A percentile compares a stretch with the other conserved stretches of the same genome.
Conservation (phyloP, 2,113 vertebrate genomes). For the Merops nubicus region DNA sequence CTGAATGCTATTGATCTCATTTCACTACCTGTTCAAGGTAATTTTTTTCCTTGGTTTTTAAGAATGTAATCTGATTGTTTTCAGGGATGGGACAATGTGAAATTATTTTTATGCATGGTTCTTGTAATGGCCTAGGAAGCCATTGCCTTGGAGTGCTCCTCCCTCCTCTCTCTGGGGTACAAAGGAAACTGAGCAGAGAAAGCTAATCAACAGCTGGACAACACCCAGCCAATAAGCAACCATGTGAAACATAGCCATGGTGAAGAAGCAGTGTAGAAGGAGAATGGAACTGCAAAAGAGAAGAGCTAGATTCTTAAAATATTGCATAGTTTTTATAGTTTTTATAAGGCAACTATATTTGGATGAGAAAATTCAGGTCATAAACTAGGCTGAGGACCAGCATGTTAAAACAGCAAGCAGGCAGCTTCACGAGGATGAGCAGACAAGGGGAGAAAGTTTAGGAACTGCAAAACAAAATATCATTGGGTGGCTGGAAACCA, state of each 20-base stretch:
- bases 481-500: background rate
- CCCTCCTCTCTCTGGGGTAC: background rate
- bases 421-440: background rate
- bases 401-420: background rate
- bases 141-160: background rate
- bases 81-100: background rate
- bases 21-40: no score
- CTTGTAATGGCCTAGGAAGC: background rate
- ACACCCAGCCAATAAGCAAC: background rate
- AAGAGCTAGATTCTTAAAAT: background rate
- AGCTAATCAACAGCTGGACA: background rate
- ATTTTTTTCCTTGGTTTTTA: background rate
- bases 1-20: no score
- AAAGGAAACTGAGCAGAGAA: background rate
- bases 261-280: background rate
- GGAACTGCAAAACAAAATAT: background rate
- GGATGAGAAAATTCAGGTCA: background rate
- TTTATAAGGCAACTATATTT: background rate
- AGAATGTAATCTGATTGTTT: background rate
- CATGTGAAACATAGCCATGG: background rate
- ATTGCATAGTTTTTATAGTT: background rate
- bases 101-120: background rate
- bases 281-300: background rate
- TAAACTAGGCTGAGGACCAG: background rate
- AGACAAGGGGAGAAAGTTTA: background rate